Conservation (phyloP, 1,140 invertebrate genomes). For the Andrena cerasifolii region DNA sequence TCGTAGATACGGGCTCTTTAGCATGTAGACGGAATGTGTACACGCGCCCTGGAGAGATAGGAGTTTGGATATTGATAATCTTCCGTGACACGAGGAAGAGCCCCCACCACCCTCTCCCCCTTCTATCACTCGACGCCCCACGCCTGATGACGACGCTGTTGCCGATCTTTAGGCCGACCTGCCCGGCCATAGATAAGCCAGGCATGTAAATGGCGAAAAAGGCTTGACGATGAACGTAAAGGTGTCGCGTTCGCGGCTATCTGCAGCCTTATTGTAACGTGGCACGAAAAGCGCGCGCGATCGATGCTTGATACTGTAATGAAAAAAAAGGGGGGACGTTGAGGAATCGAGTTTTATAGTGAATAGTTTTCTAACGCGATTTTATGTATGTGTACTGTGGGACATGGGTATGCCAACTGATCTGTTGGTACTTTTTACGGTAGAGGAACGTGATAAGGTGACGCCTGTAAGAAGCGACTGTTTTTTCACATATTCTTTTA, state of each 20-base stretch:
- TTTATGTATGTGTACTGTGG: too few relatives aligned
- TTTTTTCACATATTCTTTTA: too few relatives aligned
- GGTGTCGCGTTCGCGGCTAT: background rate
- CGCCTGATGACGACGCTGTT: slow-evolving; percentile 50
- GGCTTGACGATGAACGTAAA: slow-evolving; percentile 33
- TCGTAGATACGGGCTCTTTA: slow-evolving; percentile 63
- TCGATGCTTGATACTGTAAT: background rate
- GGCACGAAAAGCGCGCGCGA: background rate
- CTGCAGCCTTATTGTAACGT: background rate
- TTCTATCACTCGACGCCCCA: slow-evolving; percentile 21
- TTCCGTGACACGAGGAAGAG: slow-evolving; percentile 63
- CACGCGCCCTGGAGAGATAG: slow-evolving; percentile 62
- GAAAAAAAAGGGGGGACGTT: background rate
- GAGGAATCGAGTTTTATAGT: too few relatives aligned
- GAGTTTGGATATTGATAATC: slow-evolving; percentile 77
- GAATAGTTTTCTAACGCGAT: too few relatives aligned
- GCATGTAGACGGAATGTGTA: slow-evolving; percentile 53
- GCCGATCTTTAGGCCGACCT: slow-evolving; percentile 63
- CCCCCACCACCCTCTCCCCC: slow-evolving; percentile 12
- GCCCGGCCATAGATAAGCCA: slow-evolving; percentile 60
- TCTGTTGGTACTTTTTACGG: too few relatives aligned
- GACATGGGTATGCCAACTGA: too few relatives aligned
- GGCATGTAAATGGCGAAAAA: slow-evolving; percentile 59
- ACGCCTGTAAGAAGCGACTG: too few relatives aligned
- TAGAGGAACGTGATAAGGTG: too few relatives aligned